Evolutionary conservation across 2,888 invertebrate genomes (phyloP).

Genomic region (Chymomyza fuscimana): DNA sequence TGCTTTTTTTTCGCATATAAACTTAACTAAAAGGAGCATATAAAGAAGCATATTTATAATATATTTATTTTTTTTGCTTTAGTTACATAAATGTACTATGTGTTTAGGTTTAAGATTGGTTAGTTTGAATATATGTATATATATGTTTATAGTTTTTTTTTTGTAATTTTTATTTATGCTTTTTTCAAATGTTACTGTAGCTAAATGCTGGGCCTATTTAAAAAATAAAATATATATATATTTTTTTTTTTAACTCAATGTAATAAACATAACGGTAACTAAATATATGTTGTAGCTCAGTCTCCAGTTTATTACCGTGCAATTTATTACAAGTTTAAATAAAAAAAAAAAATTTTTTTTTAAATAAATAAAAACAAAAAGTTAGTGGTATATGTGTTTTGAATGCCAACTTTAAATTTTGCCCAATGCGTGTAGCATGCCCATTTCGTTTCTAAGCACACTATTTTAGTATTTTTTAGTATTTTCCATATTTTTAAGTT

Average conservation of each 20-base stretch:
- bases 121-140: background rate
- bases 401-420: no score
- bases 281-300: slow-evolving; percentile 80
- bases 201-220: no score
- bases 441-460: slow-evolving; percentile 38
- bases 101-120: background rate
- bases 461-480: slow-evolving; percentile 16
- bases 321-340: slow-evolving; percentile 58
- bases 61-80: slow-evolving; percentile 11
- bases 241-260: slow-evolving; percentile 39
- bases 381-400: slow-evolving; percentile 13
- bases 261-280: slow-evolving; percentile 76
- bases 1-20: slow-evolving; percentile 8
- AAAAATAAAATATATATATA: background rate
- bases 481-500: background rate
- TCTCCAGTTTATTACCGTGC: slow-evolving; percentile 78
- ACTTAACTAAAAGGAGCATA: background rate
- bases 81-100: background rate
- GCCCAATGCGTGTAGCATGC: slow-evolving; percentile 11
- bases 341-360: slow-evolving; percentile 10
- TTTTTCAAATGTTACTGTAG: slow-evolving; percentile 5
- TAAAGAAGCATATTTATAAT: slow-evolving; percentile 3
- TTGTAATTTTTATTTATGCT: slow-evolving; percentile 6
- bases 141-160: slow-evolving; percentile 11
- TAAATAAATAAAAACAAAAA: slow-evolving; percentile 14